Base-by-base conservation (phyloP, 2,888 invertebrate genomes). In the Drepana falcataria region DNA sequence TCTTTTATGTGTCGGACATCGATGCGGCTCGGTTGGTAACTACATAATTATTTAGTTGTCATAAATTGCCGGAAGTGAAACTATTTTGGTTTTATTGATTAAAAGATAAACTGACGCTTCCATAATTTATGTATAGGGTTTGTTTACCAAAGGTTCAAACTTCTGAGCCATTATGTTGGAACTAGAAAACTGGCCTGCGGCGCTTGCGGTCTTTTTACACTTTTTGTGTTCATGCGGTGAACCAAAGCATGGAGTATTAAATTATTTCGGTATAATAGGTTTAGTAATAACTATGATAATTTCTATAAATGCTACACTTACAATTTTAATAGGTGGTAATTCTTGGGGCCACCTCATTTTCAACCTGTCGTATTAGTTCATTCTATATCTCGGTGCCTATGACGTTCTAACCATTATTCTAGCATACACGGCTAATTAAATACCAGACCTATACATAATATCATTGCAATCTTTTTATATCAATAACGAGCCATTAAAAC, bases 1-100 rank as follows among this genome's bases (percentile, higher is more conserved):
- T 21, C 35, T 56, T 63, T 75, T 68, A 75, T 59, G 65, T 60
- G 53, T 61, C 63, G 64, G 65, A 66, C 66, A 67, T 65, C 51
- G 53, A 70, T 64, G 59, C 56, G 64, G 63, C 58, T 56, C 60
- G 53, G 61, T 55, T 58, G 53, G 60, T 62, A 59, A 61, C 58
- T 64, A 63, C 63, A 61, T 62, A 21, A 21, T 21, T 21, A 62
- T 63, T 62, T 62, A 64, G 66, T 69, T 73, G 67, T 73, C 71
- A 71, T 73, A 73, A 77, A 75, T 60, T 63, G 68, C 77, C 72
- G 79, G 78, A 77, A 68, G 74, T 68, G 58, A 64, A 67, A 71
- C 77, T 83, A 81, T 83, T 84, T 82, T 69, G 62, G 80, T 81
- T 83, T 83, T 82, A 81, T 79, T 75, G 79, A 81, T 82, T 81